A percentile compares a stretch with the other conserved stretches of the same genome.
These are phyloP conservation scores for Agriopis leucophaearia DNA, from an alignment of 2,888 invertebrate genomes.

Conservation along the genomic window DNA sequence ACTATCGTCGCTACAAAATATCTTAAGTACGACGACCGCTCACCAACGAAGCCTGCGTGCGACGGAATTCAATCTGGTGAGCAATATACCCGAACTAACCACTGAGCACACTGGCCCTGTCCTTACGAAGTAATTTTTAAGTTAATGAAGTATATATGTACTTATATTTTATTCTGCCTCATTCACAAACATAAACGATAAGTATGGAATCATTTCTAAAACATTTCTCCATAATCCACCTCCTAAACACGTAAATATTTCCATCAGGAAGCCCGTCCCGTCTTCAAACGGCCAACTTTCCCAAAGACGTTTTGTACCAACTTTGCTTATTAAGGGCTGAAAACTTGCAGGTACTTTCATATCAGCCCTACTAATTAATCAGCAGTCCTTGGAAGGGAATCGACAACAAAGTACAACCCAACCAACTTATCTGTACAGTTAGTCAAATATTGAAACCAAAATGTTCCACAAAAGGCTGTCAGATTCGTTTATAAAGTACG, in stretches of 20 bases:
- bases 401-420: constrained; percentile 67
- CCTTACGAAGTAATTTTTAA: too few relatives aligned
- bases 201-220: constrained; percentile 21
- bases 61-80: too few relatives aligned
- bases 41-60: too few relatives aligned
- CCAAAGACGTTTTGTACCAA: constrained; percentile 78
- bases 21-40: too few relatives aligned
- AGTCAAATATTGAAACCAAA: not conserved
- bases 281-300: constrained; percentile 75
- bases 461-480: too few relatives aligned
- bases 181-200: constrained; percentile 8
- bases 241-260: constrained; percentile 52
- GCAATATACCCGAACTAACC: too few relatives aligned
- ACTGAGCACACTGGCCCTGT: too few relatives aligned
- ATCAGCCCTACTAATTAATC: constrained; percentile 82
- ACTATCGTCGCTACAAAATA: too few relatives aligned
- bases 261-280: constrained; percentile 62
- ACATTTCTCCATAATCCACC: constrained; percentile 16
- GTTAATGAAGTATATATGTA: too few relatives aligned
- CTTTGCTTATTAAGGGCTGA: constrained; percentile 79
- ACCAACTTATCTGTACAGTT: not conserved
- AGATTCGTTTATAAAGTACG: not conserved
- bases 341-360: constrained; percentile 74
- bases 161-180: too few relatives aligned
- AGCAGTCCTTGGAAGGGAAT: constrained; percentile 60